A percentile compares a stretch with the other conserved stretches of the same genome.
phyloP scores from a whole-genome alignment of 2,888 invertebrate species.

The Rhaphigaster nebulosa region DNA sequence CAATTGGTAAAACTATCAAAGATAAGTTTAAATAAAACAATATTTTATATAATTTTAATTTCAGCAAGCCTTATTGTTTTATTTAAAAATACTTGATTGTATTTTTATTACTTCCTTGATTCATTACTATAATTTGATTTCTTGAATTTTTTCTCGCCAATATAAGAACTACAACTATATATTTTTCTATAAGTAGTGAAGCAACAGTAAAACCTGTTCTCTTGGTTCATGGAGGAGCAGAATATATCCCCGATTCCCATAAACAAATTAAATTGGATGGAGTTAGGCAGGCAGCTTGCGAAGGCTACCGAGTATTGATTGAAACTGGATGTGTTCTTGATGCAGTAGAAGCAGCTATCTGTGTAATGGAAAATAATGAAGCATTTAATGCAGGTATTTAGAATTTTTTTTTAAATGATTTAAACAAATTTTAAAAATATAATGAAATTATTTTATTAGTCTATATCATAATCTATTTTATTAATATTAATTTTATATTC shows the following conservation, averaged over 20 bases:
- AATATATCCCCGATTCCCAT: slow-evolving; percentile 78
- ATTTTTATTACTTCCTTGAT: not conserved
- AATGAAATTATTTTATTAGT: not conserved
- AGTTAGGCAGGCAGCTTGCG: slow-evolving; percentile 75
- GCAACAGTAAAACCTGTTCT: slow-evolving; percentile 72
- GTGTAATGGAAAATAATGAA: slow-evolving; percentile 82
- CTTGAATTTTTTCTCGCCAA: not conserved
- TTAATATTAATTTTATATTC: not conserved
- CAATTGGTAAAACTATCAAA: too few species aligned
- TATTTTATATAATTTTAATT: too few species aligned
- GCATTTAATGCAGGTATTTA: slow-evolving; percentile 83
- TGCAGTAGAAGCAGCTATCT: slow-evolving; percentile 85
- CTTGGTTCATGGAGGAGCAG: slow-evolving; percentile 87
- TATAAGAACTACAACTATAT: not conserved
- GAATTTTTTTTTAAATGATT: not conserved
- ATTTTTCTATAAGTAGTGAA: not conserved
- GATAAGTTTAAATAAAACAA: too few species aligned
- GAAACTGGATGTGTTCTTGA: slow-evolving; percentile 76
- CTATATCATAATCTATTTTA: not conserved
- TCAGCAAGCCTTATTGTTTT: not conserved
- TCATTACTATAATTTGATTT: too few species aligned
- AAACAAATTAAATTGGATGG: slow-evolving; percentile 78
- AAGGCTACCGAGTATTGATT: slow-evolving; percentile 74
- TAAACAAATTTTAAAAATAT: not conserved
- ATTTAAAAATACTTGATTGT: not conserved